Base-by-base conservation (phyloP, 2,888 invertebrate species). In the Sinentomon sp. region DNA sequence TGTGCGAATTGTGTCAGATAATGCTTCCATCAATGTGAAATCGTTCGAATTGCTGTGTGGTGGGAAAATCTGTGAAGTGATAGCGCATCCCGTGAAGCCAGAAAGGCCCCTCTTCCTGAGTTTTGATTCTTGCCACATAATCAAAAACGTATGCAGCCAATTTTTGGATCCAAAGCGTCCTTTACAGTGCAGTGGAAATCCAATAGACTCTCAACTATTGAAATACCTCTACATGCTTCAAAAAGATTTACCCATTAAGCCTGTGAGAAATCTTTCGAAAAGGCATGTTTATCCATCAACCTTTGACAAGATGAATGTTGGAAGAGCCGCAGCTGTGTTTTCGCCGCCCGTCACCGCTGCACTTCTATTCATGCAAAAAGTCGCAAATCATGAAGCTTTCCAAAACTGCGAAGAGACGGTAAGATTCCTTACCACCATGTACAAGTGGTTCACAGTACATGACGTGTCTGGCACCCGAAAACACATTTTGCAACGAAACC, bases 251-350 rank as follows among this genome's bases (percentile, higher is more conserved):
- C 26, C 27, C 1, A 22, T 39, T 3, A 39, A 38, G 13, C 37
- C 36, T 2, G 39, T 38, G 1, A 18, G 35, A 10, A 27, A 28
- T 23, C 19, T 39, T 12, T 30, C 32, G 3, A 20, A 35, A 27
- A 38, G 38, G 31, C 12, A 30, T 1, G 30, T 39, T 7, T 29
- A 32, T 25, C 39, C 39, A 5, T 33, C 34, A 1, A 34, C 9
- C 5, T 38, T 38, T 14, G 38, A 39, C 17, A 39, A 39, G 26
- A 39, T 37, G 39, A 38, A 36, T 23, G 38, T 39, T 1, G 30
- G 34, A 14, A 17, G 38, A 20, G 39, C 39, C 5, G 14, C 34
- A 3, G 32, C 30, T 23, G 20, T 36, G 5, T 39, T 39, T 32
- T 39, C 39, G 2, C 10, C 38, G 5, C 12, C 37, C 26, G 28